phyloP scores from a whole-genome alignment of 1,140 invertebrate genomes.

The Diuraphis noxia region DNA sequence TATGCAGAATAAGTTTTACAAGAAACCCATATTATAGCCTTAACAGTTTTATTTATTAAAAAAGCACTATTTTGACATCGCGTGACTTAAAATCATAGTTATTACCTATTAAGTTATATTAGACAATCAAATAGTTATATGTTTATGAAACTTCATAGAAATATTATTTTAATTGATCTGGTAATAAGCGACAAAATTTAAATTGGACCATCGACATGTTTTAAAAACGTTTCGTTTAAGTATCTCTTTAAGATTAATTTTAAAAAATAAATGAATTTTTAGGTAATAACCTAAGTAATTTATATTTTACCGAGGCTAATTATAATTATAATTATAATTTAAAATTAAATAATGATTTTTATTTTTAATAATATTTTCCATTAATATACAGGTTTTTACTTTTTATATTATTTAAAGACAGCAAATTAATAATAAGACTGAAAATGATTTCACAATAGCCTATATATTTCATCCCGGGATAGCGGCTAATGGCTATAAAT shows the following conservation, averaged over 20 bases:
- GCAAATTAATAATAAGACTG: background rate
- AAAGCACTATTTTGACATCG: background rate
- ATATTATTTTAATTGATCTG: background rate
- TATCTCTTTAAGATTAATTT: too few species aligned
- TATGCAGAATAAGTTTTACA: background rate
- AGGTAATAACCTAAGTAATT: too few species aligned
- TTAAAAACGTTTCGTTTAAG: background rate
- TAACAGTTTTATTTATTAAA: background rate
- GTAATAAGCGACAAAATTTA: background rate
- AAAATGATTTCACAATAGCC: background rate
- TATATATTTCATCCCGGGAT: conserved; percentile 2
- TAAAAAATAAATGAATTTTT: too few species aligned
- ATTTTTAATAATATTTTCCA: too few species aligned
- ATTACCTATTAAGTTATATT: conserved; percentile 6
- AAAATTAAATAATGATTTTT: too few species aligned
- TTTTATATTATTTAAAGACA: too few species aligned
- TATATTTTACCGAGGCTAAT: too few species aligned
- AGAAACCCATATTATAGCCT: background rate
- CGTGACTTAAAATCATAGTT: background rate
- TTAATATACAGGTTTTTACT: too few species aligned
- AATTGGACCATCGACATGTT: background rate
- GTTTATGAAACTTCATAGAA: background rate
- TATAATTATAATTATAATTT: too few species aligned
- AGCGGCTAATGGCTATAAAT: conserved; percentile 38
- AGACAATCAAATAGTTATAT: background rate